These are phyloP conservation scores for Pristionchus fissidentatus DNA, from an alignment of 2,888 invertebrate species.

Conservation along the genomic window DNA sequence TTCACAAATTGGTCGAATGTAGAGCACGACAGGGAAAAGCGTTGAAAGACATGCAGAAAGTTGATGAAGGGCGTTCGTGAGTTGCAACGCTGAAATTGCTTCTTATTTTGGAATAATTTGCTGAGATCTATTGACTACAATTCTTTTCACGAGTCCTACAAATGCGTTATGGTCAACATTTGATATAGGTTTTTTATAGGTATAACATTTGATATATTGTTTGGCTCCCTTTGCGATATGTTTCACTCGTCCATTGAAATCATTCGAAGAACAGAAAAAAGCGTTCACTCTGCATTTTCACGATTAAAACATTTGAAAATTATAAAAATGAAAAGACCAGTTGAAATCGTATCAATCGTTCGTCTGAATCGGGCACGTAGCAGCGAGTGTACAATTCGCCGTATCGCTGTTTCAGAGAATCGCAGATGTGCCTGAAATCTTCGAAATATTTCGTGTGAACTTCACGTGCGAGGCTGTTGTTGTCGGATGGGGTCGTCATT, in stretches of 20 bases:
- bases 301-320: not conserved
- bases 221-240: too few relatives aligned
- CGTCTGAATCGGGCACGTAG: conserved; percentile 67
- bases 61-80: conserved; percentile 63
- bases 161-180: too few relatives aligned
- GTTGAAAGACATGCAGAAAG: conserved; percentile 67
- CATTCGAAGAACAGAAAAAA: not conserved
- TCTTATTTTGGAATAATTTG: not conserved
- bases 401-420: conserved; percentile 61
- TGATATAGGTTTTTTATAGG: too few relatives aligned
- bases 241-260: too few relatives aligned
- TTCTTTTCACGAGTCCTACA: not conserved
- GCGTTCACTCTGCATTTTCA: not conserved
- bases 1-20: not conserved
- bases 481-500: too few relatives aligned
- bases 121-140: not conserved
- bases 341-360: conserved; percentile 52
- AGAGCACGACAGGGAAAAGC: conserved; percentile 60
- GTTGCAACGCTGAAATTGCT: conserved; percentile 61
- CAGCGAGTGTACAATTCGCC: conserved; percentile 70
- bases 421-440: conserved; percentile 67
- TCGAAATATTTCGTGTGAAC: too few relatives aligned
- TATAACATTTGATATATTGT: too few relatives aligned
- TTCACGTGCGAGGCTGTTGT: too few relatives aligned
- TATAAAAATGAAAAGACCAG: not conserved